A percentile compares a stretch with the other conserved stretches of the same genome.
phyloP scores from a whole-genome alignment of 2,113 vertebrate species.

The Tretioscincus oriximinensis region DNA sequence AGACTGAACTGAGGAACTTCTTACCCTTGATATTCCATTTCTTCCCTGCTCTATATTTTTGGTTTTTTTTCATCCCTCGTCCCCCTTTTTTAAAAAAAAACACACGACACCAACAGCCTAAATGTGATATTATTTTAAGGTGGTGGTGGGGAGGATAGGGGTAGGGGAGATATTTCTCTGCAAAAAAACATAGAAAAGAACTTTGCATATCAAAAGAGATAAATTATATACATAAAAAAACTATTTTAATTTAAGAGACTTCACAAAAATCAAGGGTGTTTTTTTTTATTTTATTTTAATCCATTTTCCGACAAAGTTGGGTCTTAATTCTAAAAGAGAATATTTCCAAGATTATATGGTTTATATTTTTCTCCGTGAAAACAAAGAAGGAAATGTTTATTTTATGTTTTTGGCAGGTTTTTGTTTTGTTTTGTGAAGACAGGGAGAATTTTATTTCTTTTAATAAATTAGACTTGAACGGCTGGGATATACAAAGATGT shows the following conservation, averaged over 20 bases:
- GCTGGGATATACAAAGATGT: constrained; percentile 52
- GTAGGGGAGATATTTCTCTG: constrained; percentile 45
- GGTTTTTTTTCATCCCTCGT: constrained; percentile 4
- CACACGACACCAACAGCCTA: too few relatives aligned
- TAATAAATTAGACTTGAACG: constrained; percentile 38
- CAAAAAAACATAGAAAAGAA: constrained; percentile 48
- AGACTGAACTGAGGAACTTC: constrained; percentile 25
- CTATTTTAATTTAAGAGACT: constrained; percentile 60
- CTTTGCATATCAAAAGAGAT: constrained; percentile 57
- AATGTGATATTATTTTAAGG: constrained; percentile 35
- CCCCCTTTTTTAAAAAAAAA: too few relatives aligned
- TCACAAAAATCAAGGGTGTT: constrained; percentile 57
- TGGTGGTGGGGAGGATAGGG: constrained; percentile 15
- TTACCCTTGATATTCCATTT: constrained; percentile 9
- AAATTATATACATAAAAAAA: constrained; percentile 48
- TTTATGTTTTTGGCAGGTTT: constrained; percentile 35
- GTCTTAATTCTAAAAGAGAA: constrained; percentile 62
- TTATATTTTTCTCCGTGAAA: constrained; percentile 59
- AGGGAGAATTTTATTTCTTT: constrained; percentile 8
- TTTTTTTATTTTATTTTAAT: background rate
- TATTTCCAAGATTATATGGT: constrained; percentile 55
- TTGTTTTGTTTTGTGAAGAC: constrained; percentile 5
- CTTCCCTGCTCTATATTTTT: background rate
- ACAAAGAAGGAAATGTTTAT: constrained; percentile 35
- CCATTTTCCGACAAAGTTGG: constrained; percentile 39